phyloP scores from a whole-genome alignment of 2,888 invertebrate genomes.

The Chesias legatella region DNA sequence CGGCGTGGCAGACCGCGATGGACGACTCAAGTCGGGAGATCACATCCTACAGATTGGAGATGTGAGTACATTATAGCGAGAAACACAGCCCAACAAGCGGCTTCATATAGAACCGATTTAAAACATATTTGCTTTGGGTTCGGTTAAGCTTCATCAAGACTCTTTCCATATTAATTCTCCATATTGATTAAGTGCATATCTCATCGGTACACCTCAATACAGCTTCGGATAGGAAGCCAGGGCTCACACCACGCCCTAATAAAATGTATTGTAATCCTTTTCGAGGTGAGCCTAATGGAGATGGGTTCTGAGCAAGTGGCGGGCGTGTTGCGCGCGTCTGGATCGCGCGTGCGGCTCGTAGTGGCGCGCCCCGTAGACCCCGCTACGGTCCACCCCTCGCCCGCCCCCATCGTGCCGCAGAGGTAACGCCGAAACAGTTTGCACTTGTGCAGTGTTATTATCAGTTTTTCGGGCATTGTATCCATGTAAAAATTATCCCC shows the following conservation, averaged over 20 bases:
- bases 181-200: too few relatives aligned
- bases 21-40: slow-evolving; percentile 97
- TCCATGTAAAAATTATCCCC: too few relatives aligned
- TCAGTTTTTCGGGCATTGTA: too few relatives aligned
- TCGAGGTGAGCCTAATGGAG: slow-evolving; percentile 86
- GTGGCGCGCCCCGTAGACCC: slow-evolving; percentile 96
- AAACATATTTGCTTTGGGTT: too few relatives aligned
- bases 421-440: slow-evolving; percentile 53
- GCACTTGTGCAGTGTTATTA: too few relatives aligned
- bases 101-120: too few relatives aligned
- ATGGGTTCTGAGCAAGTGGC: slow-evolving; percentile 99
- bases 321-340: slow-evolving; percentile 95
- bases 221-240: too few relatives aligned
- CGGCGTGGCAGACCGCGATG: slow-evolving; percentile 98
- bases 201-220: too few relatives aligned
- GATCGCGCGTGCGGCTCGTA: slow-evolving; percentile 95
- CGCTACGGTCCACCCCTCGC: slow-evolving; percentile 73
- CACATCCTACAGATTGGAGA: slow-evolving; percentile 97
- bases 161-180: too few relatives aligned
- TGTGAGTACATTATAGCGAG: slow-evolving; percentile 83
- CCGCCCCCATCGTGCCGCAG: slow-evolving; percentile 84
- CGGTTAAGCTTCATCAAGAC: too few relatives aligned
- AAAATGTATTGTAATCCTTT: neutral
- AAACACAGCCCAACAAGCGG: too few relatives aligned
- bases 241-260: too few relatives aligned